phyloP scores from a whole-genome alignment of 2,888 invertebrate genomes.

The Cephus nigrinus region DNA sequence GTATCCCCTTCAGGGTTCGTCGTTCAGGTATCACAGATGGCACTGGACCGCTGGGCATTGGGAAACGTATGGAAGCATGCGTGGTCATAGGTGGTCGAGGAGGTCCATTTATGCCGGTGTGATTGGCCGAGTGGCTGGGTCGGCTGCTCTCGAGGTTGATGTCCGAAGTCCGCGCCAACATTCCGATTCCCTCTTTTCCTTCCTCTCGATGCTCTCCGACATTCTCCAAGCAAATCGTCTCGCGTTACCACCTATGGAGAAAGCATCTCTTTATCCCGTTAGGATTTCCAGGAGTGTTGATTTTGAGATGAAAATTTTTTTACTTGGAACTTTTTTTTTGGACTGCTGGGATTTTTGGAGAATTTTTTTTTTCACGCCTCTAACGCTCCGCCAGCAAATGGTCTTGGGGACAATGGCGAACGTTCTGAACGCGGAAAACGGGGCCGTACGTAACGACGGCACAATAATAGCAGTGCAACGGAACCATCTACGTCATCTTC shows the following conservation, averaged over 20 bases:
- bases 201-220: constrained; percentile 11
- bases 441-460: constrained; percentile 31
- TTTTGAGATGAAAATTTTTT: neutral
- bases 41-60: neutral
- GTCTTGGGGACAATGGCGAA: neutral
- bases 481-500: constrained; percentile 43
- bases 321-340: neutral
- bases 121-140: constrained; percentile 29
- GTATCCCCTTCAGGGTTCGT: neutral
- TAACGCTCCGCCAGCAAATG: neutral
- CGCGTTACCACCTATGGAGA: neutral
- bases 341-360: too few species aligned
- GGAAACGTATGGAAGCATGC: neutral
- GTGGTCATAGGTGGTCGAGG: neutral
- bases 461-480: constrained; percentile 53
- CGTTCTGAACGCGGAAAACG: constrained; percentile 29
- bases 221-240: neutral
- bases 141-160: constrained; percentile 49
- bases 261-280: constrained; percentile 23
- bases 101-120: constrained; percentile 29
- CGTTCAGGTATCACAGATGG: neutral
- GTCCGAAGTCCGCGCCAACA: constrained; percentile 55
- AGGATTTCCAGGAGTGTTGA: constrained; percentile 4
- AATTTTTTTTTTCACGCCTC: too few species aligned
- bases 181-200: constrained; percentile 43